Evolutionary conservation across 2,888 invertebrate species (phyloP), one percentile per base, ranked within the genome.

Genomic region (Spisula subtruncata): DNA sequence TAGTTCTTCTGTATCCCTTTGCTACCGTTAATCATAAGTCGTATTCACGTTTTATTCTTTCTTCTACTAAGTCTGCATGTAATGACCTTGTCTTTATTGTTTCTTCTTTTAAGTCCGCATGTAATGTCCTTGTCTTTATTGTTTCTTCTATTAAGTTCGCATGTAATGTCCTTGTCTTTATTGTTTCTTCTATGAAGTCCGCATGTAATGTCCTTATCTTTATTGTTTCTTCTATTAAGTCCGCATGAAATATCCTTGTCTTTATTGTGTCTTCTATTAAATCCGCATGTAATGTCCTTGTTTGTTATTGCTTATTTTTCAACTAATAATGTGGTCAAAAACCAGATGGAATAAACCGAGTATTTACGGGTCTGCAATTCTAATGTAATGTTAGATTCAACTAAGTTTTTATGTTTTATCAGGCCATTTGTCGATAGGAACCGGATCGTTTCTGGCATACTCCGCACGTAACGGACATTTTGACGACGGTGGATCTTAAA

Each of bases 391-490:
- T n/a, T n/a, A 60, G 60, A 18, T 60, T 60, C 60, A 18, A 20
- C 20, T n/a, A 60, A n/a, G n/a, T n/a, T n/a, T n/a, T n/a, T n/a
- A n/a, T n/a, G n/a, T n/a, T n/a, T 60, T 60, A 60, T 60, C 18
- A n/a, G 60, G 60, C n/a, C 18, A 60, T 60, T 60, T 60, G 60
- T 60, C 60, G n/a, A 60, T 60, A 60, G 18, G 60, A n/a, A 60
- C 18, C 0, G 60, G n/a, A 60, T 60, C n/a, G 60, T 60, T 60
- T 60, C 20, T 60, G 60, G 60, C 60, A 60, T 60, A 60, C 18
- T 60, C 60, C 60, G n/a, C 60, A 60, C n/a, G 60, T n/a, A 60
- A 60, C n/a, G 60, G 60, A n/a, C 60, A n/a, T 60, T n/a, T n/a
- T 20, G 60, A 60, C 60, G 60, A 60, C 60, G 18, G n/a, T 20